Evolutionary conservation across 2,797 vertebrate genomes (phyloP).

Genomic region (Brachyrhaphis roseni): DNA sequence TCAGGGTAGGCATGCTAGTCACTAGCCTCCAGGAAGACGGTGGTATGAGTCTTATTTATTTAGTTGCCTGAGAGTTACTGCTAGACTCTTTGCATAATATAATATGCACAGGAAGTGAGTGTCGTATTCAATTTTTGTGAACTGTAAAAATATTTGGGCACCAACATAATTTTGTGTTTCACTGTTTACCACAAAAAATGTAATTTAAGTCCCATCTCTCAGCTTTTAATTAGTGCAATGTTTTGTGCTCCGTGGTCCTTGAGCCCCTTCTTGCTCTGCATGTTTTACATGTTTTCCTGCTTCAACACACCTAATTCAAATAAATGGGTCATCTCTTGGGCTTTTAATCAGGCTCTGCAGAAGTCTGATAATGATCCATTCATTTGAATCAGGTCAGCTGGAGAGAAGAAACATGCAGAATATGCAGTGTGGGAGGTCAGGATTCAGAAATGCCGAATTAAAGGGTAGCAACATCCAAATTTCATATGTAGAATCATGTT

Average conservation of each 20-base stretch:
- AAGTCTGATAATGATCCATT: conserved; percentile 11
- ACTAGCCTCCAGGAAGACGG: too few species aligned
- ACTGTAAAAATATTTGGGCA: background rate
- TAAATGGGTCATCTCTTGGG: conserved; percentile 19
- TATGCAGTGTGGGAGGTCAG: conserved; percentile 1
- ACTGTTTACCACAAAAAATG: background rate
- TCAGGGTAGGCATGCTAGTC: too few species aligned
- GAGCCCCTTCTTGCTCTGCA: background rate
- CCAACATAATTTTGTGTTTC: background rate
- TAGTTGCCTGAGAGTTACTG: too few species aligned
- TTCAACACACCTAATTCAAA: conserved; percentile 16
- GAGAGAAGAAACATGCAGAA: background rate
- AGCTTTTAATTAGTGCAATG: background rate
- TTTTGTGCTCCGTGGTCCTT: background rate
- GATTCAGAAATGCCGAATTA: background rate
- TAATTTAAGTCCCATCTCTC: background rate
- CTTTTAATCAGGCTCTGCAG: conserved; percentile 14
- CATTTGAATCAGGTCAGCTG: conserved; percentile 9
- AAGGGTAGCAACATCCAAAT: background rate
- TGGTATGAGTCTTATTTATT: too few species aligned
- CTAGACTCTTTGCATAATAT: too few species aligned
- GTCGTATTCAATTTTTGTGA: background rate
- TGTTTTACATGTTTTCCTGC: conserved; percentile 25
- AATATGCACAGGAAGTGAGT: background rate
- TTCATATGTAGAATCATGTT: background rate